Conservation (phyloP, 2,888 invertebrate genomes). For the Creontiades dilutus region DNA sequence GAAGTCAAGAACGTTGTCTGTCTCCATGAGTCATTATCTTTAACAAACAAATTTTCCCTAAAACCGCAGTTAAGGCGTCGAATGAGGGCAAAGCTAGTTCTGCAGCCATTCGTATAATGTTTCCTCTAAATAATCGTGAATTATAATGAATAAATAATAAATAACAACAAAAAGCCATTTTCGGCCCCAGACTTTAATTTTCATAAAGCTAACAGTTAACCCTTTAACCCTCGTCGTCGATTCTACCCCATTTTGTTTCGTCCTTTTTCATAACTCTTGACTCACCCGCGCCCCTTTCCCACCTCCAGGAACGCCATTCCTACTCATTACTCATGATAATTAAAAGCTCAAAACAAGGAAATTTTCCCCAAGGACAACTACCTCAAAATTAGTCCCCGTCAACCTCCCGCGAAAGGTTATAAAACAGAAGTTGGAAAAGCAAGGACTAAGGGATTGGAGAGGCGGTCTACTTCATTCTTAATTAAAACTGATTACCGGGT, state of each 20-base stretch:
- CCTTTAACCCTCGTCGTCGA: background rate
- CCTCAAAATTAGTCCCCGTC: constrained; percentile 57
- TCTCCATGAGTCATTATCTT: no score
- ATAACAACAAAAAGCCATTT: no score
- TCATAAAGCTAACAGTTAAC: background rate
- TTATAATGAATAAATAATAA: no score
- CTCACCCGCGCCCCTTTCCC: background rate
- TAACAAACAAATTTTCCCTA: no score
- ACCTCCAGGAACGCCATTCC: background rate
- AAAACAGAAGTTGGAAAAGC: constrained; percentile 22
- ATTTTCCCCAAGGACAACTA: constrained; percentile 40
- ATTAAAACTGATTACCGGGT: constrained; percentile 60
- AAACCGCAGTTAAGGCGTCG: no score
- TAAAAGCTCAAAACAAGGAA: constrained; percentile 53
- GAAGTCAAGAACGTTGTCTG: no score
- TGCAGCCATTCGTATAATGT: no score
- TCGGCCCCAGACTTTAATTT: background rate
- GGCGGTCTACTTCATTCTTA: constrained; percentile 2
- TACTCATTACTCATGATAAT: constrained; percentile 52
- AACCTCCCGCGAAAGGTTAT: constrained; percentile 26
- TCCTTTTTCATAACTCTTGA: constrained; percentile 16
- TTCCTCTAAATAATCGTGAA: no score
- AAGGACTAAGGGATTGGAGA: background rate
- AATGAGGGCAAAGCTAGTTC: no score
- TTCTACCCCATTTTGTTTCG: background rate